Conservation (phyloP, 2,797 vertebrate genomes). For the Psittacula echo region DNA sequence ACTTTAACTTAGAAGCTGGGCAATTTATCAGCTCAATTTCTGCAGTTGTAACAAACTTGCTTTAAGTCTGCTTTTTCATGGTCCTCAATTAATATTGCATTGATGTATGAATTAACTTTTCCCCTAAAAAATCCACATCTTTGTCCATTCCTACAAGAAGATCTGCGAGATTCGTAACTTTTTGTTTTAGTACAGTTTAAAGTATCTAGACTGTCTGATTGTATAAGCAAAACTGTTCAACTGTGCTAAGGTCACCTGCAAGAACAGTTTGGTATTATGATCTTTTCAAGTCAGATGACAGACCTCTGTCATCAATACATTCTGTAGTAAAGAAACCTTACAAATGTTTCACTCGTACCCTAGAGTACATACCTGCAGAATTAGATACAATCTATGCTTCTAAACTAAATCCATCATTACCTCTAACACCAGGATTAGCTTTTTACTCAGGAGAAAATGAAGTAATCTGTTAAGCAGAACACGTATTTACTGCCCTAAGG, state of each 20-base stretch:
- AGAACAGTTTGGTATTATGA: not conserved
- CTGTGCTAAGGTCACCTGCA: not conserved
- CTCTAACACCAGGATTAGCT: not conserved
- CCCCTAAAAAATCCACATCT: not conserved
- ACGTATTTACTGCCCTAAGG: not conserved
- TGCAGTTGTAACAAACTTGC: not conserved
- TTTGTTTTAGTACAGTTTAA: not conserved
- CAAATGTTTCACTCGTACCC: not conserved
- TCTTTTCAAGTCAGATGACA: not conserved
- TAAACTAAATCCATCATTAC: not conserved
- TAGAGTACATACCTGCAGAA: not conserved
- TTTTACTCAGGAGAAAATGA: conserved; percentile 18
- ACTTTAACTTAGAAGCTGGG: not conserved
- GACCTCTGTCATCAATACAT: not conserved
- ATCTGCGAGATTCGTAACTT: not conserved
- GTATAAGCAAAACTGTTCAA: not conserved
- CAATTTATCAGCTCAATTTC: not conserved
- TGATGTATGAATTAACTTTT: not conserved
- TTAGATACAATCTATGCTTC: not conserved
- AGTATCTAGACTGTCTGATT: not conserved
- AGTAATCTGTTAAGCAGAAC: not conserved
- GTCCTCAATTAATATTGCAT: not conserved
- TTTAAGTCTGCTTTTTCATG: not conserved
- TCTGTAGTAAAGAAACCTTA: not conserved
- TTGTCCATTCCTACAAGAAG: not conserved